Evolutionary conservation across 92 coral and sea anemone species (phyloP), one percentile per base, ranked within the genome.

Genomic region (Porites divaricata): DNA sequence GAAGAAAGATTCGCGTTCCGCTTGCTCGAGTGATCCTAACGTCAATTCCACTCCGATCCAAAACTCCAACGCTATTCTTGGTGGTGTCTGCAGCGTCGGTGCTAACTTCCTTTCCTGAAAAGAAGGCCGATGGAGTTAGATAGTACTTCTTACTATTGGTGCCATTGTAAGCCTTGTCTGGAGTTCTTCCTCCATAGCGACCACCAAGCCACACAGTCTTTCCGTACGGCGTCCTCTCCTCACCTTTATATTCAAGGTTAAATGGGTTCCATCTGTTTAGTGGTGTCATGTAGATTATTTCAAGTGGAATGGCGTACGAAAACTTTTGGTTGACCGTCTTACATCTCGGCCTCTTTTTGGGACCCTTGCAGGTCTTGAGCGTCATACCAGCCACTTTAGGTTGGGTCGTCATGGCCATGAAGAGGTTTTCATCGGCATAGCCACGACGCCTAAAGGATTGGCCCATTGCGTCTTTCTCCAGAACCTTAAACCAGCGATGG

Each of bases 381-480:
- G 68, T 87, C 93, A 94, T 90, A 62, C 98, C 98, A 19, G 98
- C 95, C 1, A 94, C 93, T 67, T 91, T 94, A 1, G 93, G 87
- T 76, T 95, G 98, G 12, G 95, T 89, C 50, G 91, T 95, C 98
- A 95, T 91, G 35, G 98, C 98, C 98, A 95, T 90, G 70, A 85
- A 95, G 17, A 95, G 83, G 84, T 77, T 94, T 48, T 87, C 93
- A 67, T 95, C 98, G 21, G 95, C 65, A 81, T 77, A 95, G 9
- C 98, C 98, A 1, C 98, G 94, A 62, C 89, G 95, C 52, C 98
- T 90, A 14, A 85, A 76, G 25, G 97, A 95, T 52, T 85, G 76
- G 2, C 98, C 98, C 98, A 95, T 95, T 0, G 98, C 98, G 49
- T 91, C 98, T 41, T 80, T 86, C 79, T 83, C 84, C 51, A 85